A percentile compares a stretch with the other conserved stretches of the same genome.
Evolutionary conservation across 2,797 vertebrate species (phyloP).

Genomic region (Schizopygopsis pylzovi): DNA sequence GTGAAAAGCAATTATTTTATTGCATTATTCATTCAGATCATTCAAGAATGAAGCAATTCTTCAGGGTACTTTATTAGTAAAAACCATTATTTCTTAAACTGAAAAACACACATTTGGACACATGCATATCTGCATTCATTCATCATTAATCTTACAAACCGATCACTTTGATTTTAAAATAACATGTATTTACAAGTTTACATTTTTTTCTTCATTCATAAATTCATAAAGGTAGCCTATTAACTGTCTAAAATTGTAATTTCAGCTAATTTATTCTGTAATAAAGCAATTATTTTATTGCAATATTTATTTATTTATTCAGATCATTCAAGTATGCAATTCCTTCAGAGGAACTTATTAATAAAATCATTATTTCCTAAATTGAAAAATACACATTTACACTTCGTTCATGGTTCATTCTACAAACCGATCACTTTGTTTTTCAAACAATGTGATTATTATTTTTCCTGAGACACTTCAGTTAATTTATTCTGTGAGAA

Average conservation of each 20-base stretch:
- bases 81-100: neutral
- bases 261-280: neutral
- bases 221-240: neutral
- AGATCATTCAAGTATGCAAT: slow-evolving; percentile 6
- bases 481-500: neutral
- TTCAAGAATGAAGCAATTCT: slow-evolving; percentile 8
- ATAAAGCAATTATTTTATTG: neutral
- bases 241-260: neutral
- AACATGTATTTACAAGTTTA: neutral
- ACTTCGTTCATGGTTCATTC: neutral
- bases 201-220: neutral
- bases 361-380: neutral
- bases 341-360: neutral
- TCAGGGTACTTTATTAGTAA: slow-evolving; percentile 6
- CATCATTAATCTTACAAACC: neutral
- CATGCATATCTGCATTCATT: slow-evolving; percentile 55
- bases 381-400: neutral
- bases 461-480: neutral
- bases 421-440: neutral
- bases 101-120: slow-evolving; percentile 26
- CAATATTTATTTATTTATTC: slow-evolving; percentile 17
- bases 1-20: neutral
- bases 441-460: neutral
- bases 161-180: neutral
- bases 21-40: slow-evolving; percentile 5